A percentile compares a stretch with the other conserved stretches of the same genome.
Conservation (phyloP, 2,113 vertebrate genomes). For the Clupea harengus region DNA sequence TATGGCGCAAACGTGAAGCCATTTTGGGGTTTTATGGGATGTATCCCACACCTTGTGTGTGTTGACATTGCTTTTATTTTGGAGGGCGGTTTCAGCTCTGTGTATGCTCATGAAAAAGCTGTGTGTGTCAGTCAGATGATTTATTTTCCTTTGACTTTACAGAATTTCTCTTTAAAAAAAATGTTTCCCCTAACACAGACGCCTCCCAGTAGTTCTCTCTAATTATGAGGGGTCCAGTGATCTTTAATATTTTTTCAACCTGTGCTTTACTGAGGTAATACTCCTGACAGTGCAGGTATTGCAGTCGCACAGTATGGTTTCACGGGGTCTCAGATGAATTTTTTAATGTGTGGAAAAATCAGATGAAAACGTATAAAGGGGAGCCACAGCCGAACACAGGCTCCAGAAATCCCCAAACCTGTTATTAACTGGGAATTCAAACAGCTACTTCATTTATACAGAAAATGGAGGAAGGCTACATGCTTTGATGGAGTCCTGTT, state of each 20-base stretch:
- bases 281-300: conserved; percentile 53
- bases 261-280: conserved; percentile 40
- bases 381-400: conserved; percentile 48
- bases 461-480: conserved; percentile 29
- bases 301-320: conserved; percentile 33
- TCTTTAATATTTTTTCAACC: conserved; percentile 51
- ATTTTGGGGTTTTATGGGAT: neutral
- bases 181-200: conserved; percentile 24
- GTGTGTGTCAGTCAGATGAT: conserved; percentile 27
- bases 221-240: conserved; percentile 45
- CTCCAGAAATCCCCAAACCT: conserved; percentile 44
- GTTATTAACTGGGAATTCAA: conserved; percentile 49
- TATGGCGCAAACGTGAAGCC: neutral
- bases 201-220: conserved; percentile 31
- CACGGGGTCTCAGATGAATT: conserved; percentile 24
- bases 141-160: conserved; percentile 47
- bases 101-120: neutral
- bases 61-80: conserved; percentile 14
- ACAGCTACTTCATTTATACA: conserved; percentile 36
- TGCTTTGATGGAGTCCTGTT: conserved; percentile 24
- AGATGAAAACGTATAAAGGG: conserved; percentile 39
- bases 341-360: conserved; percentile 52
- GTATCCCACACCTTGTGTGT: neutral
- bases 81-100: neutral
- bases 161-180: conserved; percentile 44